Evolutionary conservation across 2,888 invertebrate species (phyloP).

Genomic region (Dynastes maya): DNA sequence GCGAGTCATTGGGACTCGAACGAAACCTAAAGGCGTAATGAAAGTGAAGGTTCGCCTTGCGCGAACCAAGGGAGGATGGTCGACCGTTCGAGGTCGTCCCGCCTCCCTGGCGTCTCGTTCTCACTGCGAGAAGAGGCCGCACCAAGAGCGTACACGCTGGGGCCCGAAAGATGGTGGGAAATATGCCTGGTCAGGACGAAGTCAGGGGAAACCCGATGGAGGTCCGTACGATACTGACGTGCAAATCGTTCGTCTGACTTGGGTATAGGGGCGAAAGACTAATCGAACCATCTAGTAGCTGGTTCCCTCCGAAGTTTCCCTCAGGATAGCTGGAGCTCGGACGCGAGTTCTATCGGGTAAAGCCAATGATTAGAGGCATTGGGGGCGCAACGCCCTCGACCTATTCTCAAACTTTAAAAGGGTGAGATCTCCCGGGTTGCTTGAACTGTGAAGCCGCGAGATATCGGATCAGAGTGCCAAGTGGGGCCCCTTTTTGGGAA

Average conservation of each 20-base stretch:
- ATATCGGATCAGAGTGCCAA: constrained; percentile 74
- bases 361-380: constrained; percentile 84
- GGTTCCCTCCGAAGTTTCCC: constrained; percentile 85
- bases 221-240: constrained; percentile 84
- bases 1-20: constrained; percentile 77
- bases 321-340: constrained; percentile 79
- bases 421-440: constrained; percentile 77
- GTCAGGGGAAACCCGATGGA: constrained; percentile 82
- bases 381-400: constrained; percentile 81
- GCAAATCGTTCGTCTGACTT: constrained; percentile 82
- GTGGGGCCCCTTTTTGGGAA: constrained; percentile 85
- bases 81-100: constrained; percentile 64
- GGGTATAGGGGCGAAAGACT: constrained; percentile 82
- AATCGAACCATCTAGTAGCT: constrained; percentile 87
- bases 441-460: constrained; percentile 57
- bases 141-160: constrained; percentile 79
- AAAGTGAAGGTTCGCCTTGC: constrained; percentile 73
- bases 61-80: constrained; percentile 69
- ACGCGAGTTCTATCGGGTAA: constrained; percentile 77
- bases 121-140: constrained; percentile 70
- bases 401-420: constrained; percentile 87
- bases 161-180: constrained; percentile 84
- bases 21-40: constrained; percentile 78
- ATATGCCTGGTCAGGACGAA: constrained; percentile 69
- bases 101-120: constrained; percentile 71